Conservation (phyloP, 1,140 invertebrate genomes). For the Caerostris extrusa region DNA sequence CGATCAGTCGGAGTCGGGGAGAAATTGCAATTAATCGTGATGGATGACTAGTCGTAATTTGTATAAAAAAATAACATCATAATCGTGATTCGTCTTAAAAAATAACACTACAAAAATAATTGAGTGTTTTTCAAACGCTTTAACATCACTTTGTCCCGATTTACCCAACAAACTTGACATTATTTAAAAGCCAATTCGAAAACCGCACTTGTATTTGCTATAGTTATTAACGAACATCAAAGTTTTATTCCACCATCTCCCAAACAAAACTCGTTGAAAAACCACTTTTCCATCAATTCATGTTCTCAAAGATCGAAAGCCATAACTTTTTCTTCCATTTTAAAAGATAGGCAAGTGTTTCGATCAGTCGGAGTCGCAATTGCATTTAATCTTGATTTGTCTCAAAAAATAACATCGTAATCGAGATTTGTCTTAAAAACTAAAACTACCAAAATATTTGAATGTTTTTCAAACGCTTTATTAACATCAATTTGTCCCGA, state of each 20-base stretch:
- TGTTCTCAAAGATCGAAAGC: background rate
- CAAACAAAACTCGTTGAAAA: background rate
- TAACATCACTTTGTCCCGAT: too few relatives aligned
- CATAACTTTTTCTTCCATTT: background rate
- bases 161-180: too few relatives aligned
- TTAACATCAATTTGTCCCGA: too few relatives aligned
- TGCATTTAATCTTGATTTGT: constrained; percentile 9
- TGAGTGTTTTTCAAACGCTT: too few relatives aligned
- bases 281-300: background rate
- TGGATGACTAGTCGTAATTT: constrained; percentile 1
- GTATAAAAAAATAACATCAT: too few relatives aligned
- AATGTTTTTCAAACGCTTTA: too few relatives aligned
- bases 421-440: too few relatives aligned
- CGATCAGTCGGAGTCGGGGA: background rate
- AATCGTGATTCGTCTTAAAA: too few relatives aligned
- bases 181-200: background rate
- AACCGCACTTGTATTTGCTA: background rate
- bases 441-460: too few relatives aligned
- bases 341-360: constrained; percentile 27
- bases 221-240: background rate
- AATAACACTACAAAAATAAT: too few relatives aligned
- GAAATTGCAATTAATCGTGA: constrained; percentile 52
- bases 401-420: too few relatives aligned
- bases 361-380: constrained; percentile 7
- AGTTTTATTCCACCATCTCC: background rate